A percentile compares a stretch with the other conserved stretches of the same genome.
Conservation (phyloP, 2,888 invertebrate genomes). For the Dexiosoma caninum region DNA sequence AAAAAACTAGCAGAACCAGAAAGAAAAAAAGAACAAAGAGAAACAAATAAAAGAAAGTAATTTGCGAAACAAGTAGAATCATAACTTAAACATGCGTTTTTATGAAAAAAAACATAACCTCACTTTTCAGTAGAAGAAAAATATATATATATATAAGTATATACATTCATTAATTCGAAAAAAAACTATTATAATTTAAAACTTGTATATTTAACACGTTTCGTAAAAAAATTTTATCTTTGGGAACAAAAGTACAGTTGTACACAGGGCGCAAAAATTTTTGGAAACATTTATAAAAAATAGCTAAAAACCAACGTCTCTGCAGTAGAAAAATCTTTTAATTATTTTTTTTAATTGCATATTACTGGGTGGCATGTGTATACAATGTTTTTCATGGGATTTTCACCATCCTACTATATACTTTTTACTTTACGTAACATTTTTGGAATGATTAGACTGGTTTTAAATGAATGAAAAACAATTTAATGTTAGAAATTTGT, state of each 20-base stretch:
- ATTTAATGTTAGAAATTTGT: constrained; percentile 28
- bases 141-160: constrained; percentile 45
- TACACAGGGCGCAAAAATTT: constrained; percentile 68
- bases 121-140: constrained; percentile 60
- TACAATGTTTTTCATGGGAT: constrained; percentile 11
- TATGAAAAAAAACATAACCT: constrained; percentile 64
- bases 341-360: constrained; percentile 38
- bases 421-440: constrained; percentile 51
- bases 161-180: too few species aligned
- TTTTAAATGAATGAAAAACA: constrained; percentile 6
- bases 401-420: neutral
- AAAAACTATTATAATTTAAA: too few species aligned
- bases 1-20: constrained; percentile 65
- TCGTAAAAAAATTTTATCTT: neutral
- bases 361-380: constrained; percentile 48
- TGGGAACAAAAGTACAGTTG: constrained; percentile 70
- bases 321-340: constrained; percentile 13
- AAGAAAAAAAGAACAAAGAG: constrained; percentile 52
- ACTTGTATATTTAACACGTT: neutral
- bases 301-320: neutral
- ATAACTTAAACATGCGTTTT: constrained; percentile 63
- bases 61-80: constrained; percentile 67
- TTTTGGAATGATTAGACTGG: constrained; percentile 12
- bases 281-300: neutral
- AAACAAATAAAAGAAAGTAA: constrained; percentile 64